Evolutionary conservation across 2,797 vertebrate species (phyloP).

Genomic region (Pelobates cultripes): DNA sequence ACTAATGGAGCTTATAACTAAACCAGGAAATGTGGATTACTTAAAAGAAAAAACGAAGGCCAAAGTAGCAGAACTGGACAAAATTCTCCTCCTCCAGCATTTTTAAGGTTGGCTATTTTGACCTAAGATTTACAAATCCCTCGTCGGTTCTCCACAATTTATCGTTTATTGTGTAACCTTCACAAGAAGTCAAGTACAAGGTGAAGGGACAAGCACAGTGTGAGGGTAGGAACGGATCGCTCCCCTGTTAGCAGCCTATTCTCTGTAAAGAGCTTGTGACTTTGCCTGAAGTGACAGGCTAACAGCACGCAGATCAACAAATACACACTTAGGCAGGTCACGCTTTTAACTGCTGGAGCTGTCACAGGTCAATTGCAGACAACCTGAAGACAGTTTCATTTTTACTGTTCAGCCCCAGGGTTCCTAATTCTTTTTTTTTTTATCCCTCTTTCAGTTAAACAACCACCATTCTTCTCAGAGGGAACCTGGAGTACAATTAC

Average conservation of each 20-base stretch:
- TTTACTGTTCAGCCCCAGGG: conserved; percentile 14
- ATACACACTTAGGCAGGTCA: conserved; percentile 58
- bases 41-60: too few species aligned
- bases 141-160: too few species aligned
- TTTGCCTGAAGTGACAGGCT: conserved; percentile 27
- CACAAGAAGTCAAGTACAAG: neutral
- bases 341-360: conserved; percentile 60
- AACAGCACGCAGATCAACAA: conserved; percentile 41
- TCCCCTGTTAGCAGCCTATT: neutral
- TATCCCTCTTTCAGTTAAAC: conserved; percentile 14
- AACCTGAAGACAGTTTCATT: conserved; percentile 43
- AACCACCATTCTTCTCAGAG: neutral
- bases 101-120: too few species aligned
- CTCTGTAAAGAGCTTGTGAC: neutral
- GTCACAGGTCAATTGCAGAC: conserved; percentile 67
- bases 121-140: too few species aligned
- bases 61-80: too few species aligned
- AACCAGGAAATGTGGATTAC: too few species aligned
- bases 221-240: neutral
- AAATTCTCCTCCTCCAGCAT: too few species aligned
- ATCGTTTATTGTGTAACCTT: too few species aligned
- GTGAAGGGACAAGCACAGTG: neutral
- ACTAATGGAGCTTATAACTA: too few species aligned
- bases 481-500: conserved; percentile 36
- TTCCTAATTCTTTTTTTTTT: neutral